A percentile compares a stretch with the other conserved stretches of the same genome.
These are phyloP conservation scores for Psammodynastes pulverulentus DNA, from an alignment of 2,113 vertebrate species.

Conservation along the genomic window DNA sequence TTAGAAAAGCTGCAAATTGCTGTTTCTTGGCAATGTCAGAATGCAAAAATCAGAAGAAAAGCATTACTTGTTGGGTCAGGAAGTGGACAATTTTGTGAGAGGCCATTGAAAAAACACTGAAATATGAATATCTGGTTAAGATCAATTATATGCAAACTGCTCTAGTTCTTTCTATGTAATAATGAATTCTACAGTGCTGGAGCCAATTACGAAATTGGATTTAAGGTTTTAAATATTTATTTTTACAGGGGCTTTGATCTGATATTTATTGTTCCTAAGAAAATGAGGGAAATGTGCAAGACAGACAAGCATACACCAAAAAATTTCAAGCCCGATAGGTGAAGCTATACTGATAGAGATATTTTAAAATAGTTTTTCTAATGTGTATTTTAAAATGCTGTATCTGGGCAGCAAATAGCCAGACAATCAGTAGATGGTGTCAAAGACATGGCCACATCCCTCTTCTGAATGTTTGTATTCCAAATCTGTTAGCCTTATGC, in stretches of 20 bases:
- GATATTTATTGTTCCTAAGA: background rate
- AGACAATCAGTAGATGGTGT: background rate
- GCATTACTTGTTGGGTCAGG: background rate
- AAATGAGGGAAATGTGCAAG: background rate
- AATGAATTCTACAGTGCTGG: background rate
- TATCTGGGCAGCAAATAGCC: background rate
- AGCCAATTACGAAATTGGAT: background rate
- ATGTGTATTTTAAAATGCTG: background rate
- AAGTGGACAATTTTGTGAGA: background rate
- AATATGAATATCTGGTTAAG: background rate
- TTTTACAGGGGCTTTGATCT: background rate
- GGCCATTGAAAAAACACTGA: background rate
- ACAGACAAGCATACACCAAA: background rate
- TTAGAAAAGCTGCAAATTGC: background rate
- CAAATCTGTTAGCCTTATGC: background rate
- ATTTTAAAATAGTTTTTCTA: background rate
- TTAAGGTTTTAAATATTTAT: background rate
- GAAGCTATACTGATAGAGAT: background rate
- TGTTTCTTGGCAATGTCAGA: background rate
- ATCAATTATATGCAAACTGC: background rate
- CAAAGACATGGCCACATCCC: background rate
- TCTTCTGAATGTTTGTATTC: background rate
- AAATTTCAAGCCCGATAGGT: background rate
- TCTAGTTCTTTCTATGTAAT: background rate
- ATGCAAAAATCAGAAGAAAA: background rate